Conservation (phyloP, 2,888 invertebrate genomes). For the Plebejus melissa region DNA sequence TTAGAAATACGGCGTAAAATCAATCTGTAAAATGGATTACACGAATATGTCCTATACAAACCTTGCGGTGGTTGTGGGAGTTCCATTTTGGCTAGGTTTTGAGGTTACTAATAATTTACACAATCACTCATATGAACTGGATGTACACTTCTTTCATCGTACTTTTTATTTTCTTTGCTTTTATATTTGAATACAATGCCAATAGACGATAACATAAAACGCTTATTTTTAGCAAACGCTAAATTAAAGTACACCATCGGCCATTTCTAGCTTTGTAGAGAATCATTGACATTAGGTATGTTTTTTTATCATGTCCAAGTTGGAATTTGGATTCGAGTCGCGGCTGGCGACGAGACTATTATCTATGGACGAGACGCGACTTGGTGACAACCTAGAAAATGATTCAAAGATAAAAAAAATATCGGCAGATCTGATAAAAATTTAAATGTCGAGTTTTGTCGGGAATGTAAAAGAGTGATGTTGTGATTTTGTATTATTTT, state of each 20-base stretch:
- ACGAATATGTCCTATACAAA: slow-evolving; percentile 42
- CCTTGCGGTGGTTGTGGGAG: slow-evolving; percentile 82
- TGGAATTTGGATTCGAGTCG: too few relatives aligned
- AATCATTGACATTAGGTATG: background rate
- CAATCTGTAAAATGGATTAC: background rate
- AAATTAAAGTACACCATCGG: slow-evolving; percentile 9
- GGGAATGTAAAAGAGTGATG: too few relatives aligned
- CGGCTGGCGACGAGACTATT: too few relatives aligned
- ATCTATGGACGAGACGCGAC: too few relatives aligned
- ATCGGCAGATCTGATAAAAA: too few relatives aligned
- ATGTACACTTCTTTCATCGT: slow-evolving; percentile 22
- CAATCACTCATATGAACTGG: slow-evolving; percentile 18
- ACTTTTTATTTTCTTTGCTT: slow-evolving; percentile 1
- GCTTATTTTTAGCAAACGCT: slow-evolving; percentile 17
- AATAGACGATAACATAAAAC: background rate
- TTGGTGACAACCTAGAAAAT: too few relatives aligned
- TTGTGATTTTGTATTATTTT: too few relatives aligned
- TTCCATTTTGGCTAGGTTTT: slow-evolving; percentile 63
- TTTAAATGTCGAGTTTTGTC: too few relatives aligned
- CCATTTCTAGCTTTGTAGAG: slow-evolving; percentile 25
- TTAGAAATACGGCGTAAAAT: slow-evolving; percentile 10
- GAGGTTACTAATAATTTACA: slow-evolving; percentile 54
- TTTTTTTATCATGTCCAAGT: background rate
- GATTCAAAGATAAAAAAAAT: too few relatives aligned
- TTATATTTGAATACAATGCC: background rate